phyloP scores from a whole-genome alignment of 2,888 invertebrate genomes.

The Sylvicola cinctus region DNA sequence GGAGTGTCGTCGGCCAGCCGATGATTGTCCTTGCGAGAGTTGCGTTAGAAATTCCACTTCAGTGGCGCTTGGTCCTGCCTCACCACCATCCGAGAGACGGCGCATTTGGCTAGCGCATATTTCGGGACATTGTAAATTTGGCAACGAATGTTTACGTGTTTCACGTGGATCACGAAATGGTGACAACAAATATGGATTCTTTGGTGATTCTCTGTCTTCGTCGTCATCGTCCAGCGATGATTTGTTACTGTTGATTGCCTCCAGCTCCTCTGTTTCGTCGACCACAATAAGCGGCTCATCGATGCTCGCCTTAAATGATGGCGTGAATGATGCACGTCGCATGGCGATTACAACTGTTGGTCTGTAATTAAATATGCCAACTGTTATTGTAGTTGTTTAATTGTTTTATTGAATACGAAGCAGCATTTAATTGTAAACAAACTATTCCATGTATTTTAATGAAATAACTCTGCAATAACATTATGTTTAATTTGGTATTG shows the following conservation, averaged over 20 bases:
- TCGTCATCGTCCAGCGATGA: slow-evolving; percentile 34
- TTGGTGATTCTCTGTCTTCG: slow-evolving; percentile 55
- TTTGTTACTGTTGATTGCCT: not conserved
- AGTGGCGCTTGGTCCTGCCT: slow-evolving; percentile 51
- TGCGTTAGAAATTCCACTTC: slow-evolving; percentile 72
- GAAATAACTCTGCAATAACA: too few species aligned
- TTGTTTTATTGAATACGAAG: too few species aligned
- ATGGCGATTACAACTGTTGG: too few species aligned
- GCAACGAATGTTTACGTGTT: slow-evolving; percentile 61
- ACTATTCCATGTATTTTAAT: too few species aligned
- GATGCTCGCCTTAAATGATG: slow-evolving; percentile 30
- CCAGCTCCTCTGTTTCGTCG: slow-evolving; percentile 44
- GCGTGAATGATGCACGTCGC: slow-evolving; percentile 48
- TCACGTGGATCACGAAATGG: slow-evolving; percentile 58
- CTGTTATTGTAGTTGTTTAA: too few species aligned
- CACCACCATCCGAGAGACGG: slow-evolving; percentile 59
- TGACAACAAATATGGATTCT: slow-evolving; percentile 61
- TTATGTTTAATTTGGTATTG: too few species aligned
- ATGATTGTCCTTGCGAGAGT: slow-evolving; percentile 47
- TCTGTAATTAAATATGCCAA: too few species aligned
- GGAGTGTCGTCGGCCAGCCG: slow-evolving; percentile 64
- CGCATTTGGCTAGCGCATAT: slow-evolving; percentile 76
- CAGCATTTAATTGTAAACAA: too few species aligned
- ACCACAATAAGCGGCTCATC: slow-evolving; percentile 69
- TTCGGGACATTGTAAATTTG: slow-evolving; percentile 64